phyloP scores from a whole-genome alignment of 2,888 invertebrate species.

The Linyphia triangularis region DNA sequence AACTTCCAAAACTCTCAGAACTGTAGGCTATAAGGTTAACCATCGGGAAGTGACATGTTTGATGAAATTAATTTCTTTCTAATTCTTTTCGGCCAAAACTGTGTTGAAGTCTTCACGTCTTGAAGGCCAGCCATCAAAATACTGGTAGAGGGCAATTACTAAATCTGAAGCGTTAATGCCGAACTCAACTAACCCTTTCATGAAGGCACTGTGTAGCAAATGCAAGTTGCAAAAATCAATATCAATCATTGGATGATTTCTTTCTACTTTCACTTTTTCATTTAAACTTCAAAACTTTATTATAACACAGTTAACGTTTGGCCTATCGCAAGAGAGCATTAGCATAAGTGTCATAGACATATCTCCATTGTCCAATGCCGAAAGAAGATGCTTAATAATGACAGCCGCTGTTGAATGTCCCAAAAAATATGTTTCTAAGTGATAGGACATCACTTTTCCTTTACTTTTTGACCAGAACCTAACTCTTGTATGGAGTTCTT shows the following conservation, averaged over 20 bases:
- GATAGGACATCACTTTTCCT: background rate
- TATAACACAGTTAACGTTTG: background rate
- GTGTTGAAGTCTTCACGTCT: background rate
- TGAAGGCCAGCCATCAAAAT: background rate
- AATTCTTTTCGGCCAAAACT: background rate
- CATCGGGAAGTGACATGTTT: background rate
- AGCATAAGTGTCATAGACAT: background rate
- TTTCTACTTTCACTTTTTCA: background rate
- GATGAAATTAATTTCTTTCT: background rate
- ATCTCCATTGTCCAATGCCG: background rate
- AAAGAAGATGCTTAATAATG: background rate
- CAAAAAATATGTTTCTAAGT: background rate
- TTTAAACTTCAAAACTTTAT: background rate
- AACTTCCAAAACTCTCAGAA: background rate
- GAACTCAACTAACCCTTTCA: background rate
- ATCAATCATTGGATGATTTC: background rate
- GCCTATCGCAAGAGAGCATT: background rate
- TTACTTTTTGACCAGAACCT: background rate
- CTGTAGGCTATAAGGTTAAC: background rate
- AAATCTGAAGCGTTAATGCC: background rate
- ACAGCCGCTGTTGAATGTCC: background rate
- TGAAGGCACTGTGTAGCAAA: background rate
- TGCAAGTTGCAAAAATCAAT: background rate
- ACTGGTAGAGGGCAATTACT: background rate
- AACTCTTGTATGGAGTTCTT: background rate